A percentile compares a stretch with the other conserved stretches of the same genome.
Evolutionary conservation across 2,113 vertebrate genomes (phyloP).

Genomic region (Aegotheles bennettii): DNA sequence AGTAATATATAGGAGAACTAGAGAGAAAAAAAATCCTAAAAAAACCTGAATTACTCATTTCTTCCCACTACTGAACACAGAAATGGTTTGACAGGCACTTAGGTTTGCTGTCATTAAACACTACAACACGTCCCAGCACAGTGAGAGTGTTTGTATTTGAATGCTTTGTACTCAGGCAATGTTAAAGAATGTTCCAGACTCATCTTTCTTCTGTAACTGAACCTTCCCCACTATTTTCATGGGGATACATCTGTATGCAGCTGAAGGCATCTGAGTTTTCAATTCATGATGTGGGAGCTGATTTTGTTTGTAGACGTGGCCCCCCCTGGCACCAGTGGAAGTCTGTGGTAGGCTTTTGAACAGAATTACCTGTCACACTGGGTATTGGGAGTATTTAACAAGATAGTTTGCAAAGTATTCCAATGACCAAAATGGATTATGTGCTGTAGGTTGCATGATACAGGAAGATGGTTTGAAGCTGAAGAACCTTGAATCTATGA

Average conservation of each 20-base stretch:
- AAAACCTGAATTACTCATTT: not conserved
- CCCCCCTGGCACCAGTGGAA: not conserved
- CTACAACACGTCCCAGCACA: not conserved
- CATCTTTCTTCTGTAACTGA: not conserved
- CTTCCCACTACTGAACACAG: not conserved
- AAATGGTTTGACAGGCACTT: not conserved
- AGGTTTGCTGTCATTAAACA: not conserved
- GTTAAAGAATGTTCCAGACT: not conserved
- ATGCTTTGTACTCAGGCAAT: not conserved
- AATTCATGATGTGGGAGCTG: not conserved
- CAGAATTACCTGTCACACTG: not conserved
- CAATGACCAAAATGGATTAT: not conserved
- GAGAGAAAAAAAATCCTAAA: not conserved
- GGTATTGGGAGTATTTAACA: not conserved
- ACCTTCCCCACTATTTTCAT: not conserved
- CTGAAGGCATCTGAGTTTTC: not conserved
- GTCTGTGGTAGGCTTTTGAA: not conserved
- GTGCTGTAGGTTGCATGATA: not conserved
- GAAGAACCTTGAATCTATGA: not conserved
- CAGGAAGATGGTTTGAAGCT: not conserved
- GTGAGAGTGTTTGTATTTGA: not conserved
- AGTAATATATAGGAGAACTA: not conserved
- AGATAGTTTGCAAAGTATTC: not conserved
- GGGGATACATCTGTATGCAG: fast-evolving
- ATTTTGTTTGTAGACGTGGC: not conserved